Percentiles rank a stretch among this genome's conserved stretches.
phyloP scores from a whole-genome alignment of 2,888 invertebrate species.

The Orchesella flavescens region DNA sequence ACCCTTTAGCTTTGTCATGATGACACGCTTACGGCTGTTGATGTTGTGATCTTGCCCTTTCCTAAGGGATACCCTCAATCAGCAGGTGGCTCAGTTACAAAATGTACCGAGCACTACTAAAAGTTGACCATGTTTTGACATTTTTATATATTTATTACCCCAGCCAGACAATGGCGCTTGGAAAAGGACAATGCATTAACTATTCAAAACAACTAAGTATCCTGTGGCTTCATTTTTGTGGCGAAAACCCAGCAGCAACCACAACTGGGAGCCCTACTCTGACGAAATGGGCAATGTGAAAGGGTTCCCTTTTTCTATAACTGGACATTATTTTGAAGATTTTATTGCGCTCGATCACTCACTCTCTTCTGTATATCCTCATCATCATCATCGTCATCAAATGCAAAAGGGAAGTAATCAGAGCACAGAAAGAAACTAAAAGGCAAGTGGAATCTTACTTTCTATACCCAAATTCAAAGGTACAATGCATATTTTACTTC shows the following conservation, averaged over 20 bases:
- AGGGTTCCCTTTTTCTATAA: slow-evolving; percentile 7
- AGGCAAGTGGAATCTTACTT: slow-evolving; percentile 13
- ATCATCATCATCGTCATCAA: no score
- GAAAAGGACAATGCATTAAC: not conserved
- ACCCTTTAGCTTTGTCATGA: no score
- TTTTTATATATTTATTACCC: slow-evolving; percentile 57
- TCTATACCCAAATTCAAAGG: not conserved
- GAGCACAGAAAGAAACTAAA: not conserved
- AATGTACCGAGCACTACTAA: slow-evolving; percentile 15
- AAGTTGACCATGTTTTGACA: slow-evolving; percentile 62
- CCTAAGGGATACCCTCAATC: not conserved
- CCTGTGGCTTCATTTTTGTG: slow-evolving; percentile 29
- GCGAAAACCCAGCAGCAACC: slow-evolving; percentile 45
- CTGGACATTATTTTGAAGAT: slow-evolving; percentile 33
- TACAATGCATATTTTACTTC: no score
- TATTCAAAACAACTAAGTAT: slow-evolving; percentile 5
- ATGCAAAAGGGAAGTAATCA: no score
- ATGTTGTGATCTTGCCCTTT: no score
- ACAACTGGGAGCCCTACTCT: slow-evolving; percentile 5
- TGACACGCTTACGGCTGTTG: no score
- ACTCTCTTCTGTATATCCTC: not conserved
- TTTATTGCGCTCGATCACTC: slow-evolving; percentile 36
- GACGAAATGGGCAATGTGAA: no score
- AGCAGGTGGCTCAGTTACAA: slow-evolving; percentile 49
- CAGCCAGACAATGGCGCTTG: slow-evolving; percentile 13